Base-by-base conservation (phyloP, 2,888 invertebrate species). In the Aphidius colemani region DNA sequence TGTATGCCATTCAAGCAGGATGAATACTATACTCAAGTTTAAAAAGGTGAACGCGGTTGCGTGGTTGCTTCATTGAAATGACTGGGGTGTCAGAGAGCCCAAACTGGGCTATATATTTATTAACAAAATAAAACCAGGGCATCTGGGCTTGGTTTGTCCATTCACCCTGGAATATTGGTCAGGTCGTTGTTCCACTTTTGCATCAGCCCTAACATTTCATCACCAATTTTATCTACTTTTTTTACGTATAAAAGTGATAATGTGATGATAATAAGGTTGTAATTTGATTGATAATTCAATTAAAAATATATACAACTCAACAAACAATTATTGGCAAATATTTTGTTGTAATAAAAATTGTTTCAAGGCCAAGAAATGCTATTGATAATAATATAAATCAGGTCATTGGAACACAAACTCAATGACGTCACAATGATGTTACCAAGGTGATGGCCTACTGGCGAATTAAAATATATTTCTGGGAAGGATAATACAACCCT, bases 391-490 rank as follows among this genome's bases (percentile, higher is more conserved):
- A 18, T 18, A 18, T 18, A 18, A 18, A 18, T 18, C 13, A 18
- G 13, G 13, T 18, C 13, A 18, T 18, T 18, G 13, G 13, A 18
- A 18, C 13, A 18, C 13, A 18, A 18, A 18, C 13, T 18, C 65
- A 66, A 63, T 69, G 66, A 66, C 67, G 66, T 66, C 55, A 40
- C 50, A 39, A 13, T 9, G 74, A 13, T 9, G 74, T 76, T 75
- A 69, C 72, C 65, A 68, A 53, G 72, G 74, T 68, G 64, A 76
- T 72, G 73, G 70, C 72, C 74, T 56, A 67, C 44, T 66, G 49
- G 49, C 62, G 48, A 50, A 60, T 51, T 13, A 18, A 18, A 18
- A 1, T 59, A 1, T 59, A 39, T 10, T 18, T 11, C 51, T 41
- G 53, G 13, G 13, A 7, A 51, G 18, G 49, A 46, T 55, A 50